Evolutionary conservation across 2,113 vertebrate species (phyloP), one percentile per base, ranked within the genome.

Genomic region (Equus quagga): DNA sequence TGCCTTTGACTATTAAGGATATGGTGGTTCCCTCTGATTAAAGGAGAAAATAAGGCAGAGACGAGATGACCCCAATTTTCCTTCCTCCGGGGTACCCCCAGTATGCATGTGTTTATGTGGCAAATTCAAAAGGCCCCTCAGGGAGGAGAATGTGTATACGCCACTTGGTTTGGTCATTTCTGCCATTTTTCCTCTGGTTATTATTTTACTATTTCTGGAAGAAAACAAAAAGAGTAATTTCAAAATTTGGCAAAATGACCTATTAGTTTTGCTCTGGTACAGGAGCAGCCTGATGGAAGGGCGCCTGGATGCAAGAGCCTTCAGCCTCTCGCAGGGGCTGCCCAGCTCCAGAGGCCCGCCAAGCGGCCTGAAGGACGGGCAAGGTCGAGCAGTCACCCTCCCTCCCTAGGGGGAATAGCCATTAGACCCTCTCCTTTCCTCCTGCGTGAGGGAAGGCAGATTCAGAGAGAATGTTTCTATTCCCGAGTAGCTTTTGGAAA

Each of bases 271-370:
- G 73, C 23, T 69, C 49, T 6, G 0, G 24, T 21, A 17, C 1
- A 5, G 70, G 31, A 46, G 28, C 17, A 26, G 28, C 9, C 26
- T 26, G 64, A 54, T 5, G 33, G 8, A 31, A 46, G n/a, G 28
- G 41, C 1, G 2, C 8, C 2, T 3, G 15, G 24, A 69, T 1
- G 0, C 23, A 33, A 6, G 70, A 0, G 23, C n/a, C 0, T 17
- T 3, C 2, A 5, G 79, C 49, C 33, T 10, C 54, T 36, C 0
- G 67, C 3, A 3, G 8, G 69, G 44, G 36, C 6, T 3, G 23
- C 18, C 31, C 41, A 14, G 31, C 62, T 24, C 11, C 18, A 9
- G 62, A 67, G 76, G 56, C 41, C 8, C 1, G 5, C 17, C 3
- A 46, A 54, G 23, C 51, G 2, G 51, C 15, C 51, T 54, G 51